Conservation (phyloP, 2,888 invertebrate genomes). For the Lasioglossum villosulum region DNA sequence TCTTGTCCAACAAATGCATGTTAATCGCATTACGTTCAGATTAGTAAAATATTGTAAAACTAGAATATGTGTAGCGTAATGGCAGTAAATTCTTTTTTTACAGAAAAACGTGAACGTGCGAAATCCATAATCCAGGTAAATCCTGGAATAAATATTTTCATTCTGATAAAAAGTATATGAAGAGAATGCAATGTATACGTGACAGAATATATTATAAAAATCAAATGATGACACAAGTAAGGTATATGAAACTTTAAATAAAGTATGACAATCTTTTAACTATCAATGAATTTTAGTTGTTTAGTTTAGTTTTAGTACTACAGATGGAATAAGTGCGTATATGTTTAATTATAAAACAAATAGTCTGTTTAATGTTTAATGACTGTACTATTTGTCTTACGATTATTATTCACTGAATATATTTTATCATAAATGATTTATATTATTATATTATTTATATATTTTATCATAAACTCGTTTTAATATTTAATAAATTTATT, state of each 20-base stretch:
- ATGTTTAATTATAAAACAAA: no score
- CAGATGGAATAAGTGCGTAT: no score
- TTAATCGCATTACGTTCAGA: conserved; percentile 28
- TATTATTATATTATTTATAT: no score
- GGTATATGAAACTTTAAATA: background rate
- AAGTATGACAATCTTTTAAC: no score
- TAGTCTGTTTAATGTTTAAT: no score
- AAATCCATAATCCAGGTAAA: conserved; percentile 2
- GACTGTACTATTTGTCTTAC: no score
- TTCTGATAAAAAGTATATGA: background rate
- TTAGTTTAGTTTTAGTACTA: no score
- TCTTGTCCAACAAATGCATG: conserved; percentile 10
- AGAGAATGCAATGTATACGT: background rate
- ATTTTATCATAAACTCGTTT: no score
- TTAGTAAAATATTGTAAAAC: conserved; percentile 33
- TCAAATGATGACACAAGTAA: background rate
- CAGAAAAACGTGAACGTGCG: background rate
- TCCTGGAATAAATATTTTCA: background rate
- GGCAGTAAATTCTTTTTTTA: background rate
- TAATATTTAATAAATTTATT: no score
- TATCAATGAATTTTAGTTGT: no score
- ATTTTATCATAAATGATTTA: no score
- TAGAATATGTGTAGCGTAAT: background rate
- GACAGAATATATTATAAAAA: background rate
- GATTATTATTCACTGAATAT: no score